Percentiles rank a stretch among this genome's conserved stretches.
Evolutionary conservation across 2,797 vertebrate species (phyloP).

Genomic region (Takifugu rubripes): DNA sequence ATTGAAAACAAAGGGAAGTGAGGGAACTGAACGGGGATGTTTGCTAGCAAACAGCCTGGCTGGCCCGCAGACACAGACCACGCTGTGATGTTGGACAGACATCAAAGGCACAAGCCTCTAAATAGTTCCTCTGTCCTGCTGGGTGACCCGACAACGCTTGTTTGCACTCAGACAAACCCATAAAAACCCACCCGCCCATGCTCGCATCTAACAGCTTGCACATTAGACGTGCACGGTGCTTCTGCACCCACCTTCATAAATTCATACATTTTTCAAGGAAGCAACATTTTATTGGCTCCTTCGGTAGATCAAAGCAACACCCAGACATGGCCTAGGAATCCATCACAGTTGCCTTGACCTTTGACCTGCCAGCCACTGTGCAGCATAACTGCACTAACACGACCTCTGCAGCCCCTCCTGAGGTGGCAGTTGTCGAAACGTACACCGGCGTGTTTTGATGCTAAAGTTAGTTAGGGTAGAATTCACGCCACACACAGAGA

Average conservation of each 20-base stretch:
- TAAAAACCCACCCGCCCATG: slow-evolving; percentile 8
- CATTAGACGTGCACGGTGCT: neutral
- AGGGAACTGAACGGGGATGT: slow-evolving; percentile 24
- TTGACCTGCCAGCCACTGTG: slow-evolving; percentile 30
- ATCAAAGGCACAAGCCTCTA: slow-evolving; percentile 55
- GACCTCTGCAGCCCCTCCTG: neutral
- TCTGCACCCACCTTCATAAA: neutral
- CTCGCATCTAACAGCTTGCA: neutral
- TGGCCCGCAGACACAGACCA: slow-evolving; percentile 34
- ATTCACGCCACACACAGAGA: slow-evolving; percentile 18
- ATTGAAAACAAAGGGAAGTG: slow-evolving; percentile 17
- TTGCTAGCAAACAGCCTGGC: slow-evolving; percentile 23
- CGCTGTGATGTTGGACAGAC: slow-evolving; percentile 51
- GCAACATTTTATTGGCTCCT: slow-evolving; percentile 1
- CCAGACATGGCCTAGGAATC: slow-evolving; percentile 6
- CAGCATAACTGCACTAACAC: neutral
- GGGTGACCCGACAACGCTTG: slow-evolving; percentile 48
- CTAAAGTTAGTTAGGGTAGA: slow-evolving; percentile 40
- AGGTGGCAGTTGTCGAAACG: slow-evolving; percentile 31
- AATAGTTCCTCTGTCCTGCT: slow-evolving; percentile 52
- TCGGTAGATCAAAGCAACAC: neutral
- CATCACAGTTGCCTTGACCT: slow-evolving; percentile 52
- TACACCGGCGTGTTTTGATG: slow-evolving; percentile 14
- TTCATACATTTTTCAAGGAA: slow-evolving; percentile 3
- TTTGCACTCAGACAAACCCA: slow-evolving; percentile 35